Evolutionary conservation across 2,797 vertebrate species (phyloP), one percentile per base, ranked within the genome.

Genomic region (Heliangelus exortis): DNA sequence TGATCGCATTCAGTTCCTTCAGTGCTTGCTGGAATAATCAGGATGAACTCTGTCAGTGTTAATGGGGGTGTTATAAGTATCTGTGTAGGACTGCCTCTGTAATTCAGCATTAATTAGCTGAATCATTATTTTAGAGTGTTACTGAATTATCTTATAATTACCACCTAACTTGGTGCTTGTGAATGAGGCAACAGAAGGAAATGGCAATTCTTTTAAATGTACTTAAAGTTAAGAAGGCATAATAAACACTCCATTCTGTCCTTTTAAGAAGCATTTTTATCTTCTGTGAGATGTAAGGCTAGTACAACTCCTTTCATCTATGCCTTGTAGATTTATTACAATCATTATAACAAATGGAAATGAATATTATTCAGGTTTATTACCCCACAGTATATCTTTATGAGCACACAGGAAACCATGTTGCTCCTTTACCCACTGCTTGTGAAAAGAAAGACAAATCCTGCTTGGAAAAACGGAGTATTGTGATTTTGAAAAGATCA

Each of bases 51-150:
- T 94, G 94, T 89, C 95, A 89, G 80, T 95, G 91, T 92, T 96
- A 96, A 97, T 96, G 93, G 95, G 91, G 96, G 92, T 96, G 93
- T 92, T 96, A 88, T 69, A 95, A 96, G 96, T 94, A 91, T 92
- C 95, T 94, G 83, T 97, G 94, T 95, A 96, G 96, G 84, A 95
- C 95, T 96, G 95, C 94, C 94, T 96, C 95, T 95, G 93, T 95
- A 96, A 96, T 97, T 96, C 95, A 96, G 95, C 95, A 96, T 97
- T 96, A 96, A 97, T 97, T 96, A 96, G 84, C 95, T 92, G 90
- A 97, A 96, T 97, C 95, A 96, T 96, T 96, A 97, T 97, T 97
- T 97, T 96, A 96, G 96, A 96, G 93, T 97, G 96, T 97, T 97
- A 94, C 91, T 94, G 94, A 96, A 97, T 96, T 95, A 96, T 96